Base-by-base conservation (phyloP, 2,113 vertebrate genomes). In the Asarcornis scutulata region DNA sequence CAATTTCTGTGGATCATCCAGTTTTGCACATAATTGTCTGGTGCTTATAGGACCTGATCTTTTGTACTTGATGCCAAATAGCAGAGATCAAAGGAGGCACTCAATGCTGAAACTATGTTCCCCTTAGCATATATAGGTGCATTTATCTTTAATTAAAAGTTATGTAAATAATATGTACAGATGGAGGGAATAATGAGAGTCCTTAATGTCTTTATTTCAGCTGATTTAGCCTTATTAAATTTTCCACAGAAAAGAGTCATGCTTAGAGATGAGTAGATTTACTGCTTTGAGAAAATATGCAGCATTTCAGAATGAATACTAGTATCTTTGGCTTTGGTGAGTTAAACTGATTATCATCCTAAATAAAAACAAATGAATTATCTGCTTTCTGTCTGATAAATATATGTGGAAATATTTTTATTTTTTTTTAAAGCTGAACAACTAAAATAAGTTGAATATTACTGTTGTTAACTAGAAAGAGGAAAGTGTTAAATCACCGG, bases 191-290 rank as follows among this genome's bases (percentile, higher is more conserved):
- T 46, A 25, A 68, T n/a, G 16, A 81, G 12, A 83, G 62, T 34
- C 60, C 56, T 85, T 83, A 9, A 17, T 87, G 32, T 68, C n/a
- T 89, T 84, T 79, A 34, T 83, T 75, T 90, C 67, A 91, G 3
- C 21, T 36, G 26, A 80, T 95, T 91, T 83, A 85, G 23, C 52
- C n/a, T 80, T 89, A 91, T 87, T 17, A 32, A 16, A 5, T 94
- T 46, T 83, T 95, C 73, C 32, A 11, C 31, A 72, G 62, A 78
- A 96, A 91, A 93, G 48, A 71, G 85, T 82, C 18, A 59, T 93
- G 64, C 87, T 86, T 72, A 84, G 63, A 81, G 55, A 63, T n/a
- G 29, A 36, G 53, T 23, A 79, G 26, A 44, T 84, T 83, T 55
- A 7, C 69, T 79, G 29, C 34, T 78, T 87, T 89, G 64, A 79